Conservation (phyloP, 2,113 vertebrate genomes). For the Charadrius vociferus region DNA sequence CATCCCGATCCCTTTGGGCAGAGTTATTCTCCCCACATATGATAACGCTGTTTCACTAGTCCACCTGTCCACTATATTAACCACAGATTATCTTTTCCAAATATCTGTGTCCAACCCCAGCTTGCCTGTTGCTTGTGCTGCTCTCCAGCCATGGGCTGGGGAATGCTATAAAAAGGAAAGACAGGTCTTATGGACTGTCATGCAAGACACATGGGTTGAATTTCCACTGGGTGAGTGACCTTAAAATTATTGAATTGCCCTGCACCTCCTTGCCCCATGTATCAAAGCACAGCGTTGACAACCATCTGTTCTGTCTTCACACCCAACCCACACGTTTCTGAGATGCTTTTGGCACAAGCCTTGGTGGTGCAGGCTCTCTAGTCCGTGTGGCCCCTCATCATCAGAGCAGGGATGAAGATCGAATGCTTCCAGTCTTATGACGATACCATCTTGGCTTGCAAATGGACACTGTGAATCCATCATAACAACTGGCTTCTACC, state of each 20-base stretch:
- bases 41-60: not conserved
- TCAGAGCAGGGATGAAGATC: not conserved
- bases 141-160: not conserved
- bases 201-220: not conserved
- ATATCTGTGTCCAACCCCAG: not conserved
- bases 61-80: not conserved
- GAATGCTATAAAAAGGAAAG: not conserved
- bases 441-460: not conserved
- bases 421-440: not conserved
- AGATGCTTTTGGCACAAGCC: not conserved
- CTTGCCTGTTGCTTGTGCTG: not conserved
- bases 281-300: not conserved
- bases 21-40: not conserved
- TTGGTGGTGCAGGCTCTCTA: not conserved
- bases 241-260: not conserved
- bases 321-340: not conserved
- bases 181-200: not conserved
- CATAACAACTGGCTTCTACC: not conserved
- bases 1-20: not conserved
- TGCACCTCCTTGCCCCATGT: not conserved
- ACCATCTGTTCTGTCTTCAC: not conserved
- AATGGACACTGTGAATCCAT: not conserved
- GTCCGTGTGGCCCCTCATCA: not conserved
- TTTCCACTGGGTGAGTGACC: not conserved
- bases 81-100: not conserved